These are phyloP conservation scores for Crypturellus tataupa DNA, from an alignment of 2,797 vertebrate genomes.

Conservation along the genomic window DNA sequence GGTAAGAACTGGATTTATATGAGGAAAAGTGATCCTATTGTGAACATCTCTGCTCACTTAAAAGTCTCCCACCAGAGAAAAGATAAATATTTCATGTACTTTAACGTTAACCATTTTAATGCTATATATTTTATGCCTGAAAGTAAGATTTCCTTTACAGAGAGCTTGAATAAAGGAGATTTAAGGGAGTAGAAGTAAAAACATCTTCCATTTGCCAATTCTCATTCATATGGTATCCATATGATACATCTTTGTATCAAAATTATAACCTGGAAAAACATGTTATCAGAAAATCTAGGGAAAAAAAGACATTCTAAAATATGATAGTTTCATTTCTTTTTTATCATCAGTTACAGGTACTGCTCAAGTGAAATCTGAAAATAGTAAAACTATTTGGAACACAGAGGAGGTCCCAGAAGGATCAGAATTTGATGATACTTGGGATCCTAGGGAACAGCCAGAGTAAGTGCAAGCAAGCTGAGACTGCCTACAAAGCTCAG, in stretches of 20 bases:
- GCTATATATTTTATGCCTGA: background rate
- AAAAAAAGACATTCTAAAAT: constrained; percentile 37
- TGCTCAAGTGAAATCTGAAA: constrained; percentile 45
- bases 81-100: background rate
- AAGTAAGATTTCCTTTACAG: constrained; percentile 13
- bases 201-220: background rate
- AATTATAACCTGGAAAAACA: background rate
- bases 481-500: background rate
- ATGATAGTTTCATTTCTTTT: background rate
- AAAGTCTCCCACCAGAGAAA: background rate
- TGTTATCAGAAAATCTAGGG: background rate
- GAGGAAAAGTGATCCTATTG: background rate
- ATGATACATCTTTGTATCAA: background rate
- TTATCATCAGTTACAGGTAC: constrained; percentile 44
- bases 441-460: constrained; percentile 81
- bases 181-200: constrained; percentile 8
- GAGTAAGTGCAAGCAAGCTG: constrained; percentile 79
- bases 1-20: background rate
- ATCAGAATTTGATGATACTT: constrained; percentile 77
- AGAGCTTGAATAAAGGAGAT: background rate
- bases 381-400: constrained; percentile 78
- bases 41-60: background rate
- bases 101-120: background rate
- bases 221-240: background rate
- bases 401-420: constrained; percentile 79